Conservation (phyloP, 2,797 vertebrate species). For the Lagocephalus sceleratus region DNA sequence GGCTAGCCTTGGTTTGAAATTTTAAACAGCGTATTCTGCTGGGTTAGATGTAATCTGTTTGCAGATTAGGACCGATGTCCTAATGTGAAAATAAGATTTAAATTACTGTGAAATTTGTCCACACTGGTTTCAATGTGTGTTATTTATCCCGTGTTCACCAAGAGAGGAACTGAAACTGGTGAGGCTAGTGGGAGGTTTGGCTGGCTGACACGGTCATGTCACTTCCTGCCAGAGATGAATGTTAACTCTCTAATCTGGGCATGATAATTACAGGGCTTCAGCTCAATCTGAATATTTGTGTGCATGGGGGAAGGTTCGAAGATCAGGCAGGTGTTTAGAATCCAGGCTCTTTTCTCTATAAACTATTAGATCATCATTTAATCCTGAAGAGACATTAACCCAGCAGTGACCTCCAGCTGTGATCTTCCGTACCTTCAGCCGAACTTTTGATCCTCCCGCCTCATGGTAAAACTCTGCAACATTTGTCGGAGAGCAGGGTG, state of each 20-base stretch:
- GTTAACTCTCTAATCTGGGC: constrained; percentile 31
- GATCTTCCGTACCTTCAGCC: not conserved
- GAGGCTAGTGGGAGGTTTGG: constrained; percentile 46
- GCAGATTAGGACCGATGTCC: constrained; percentile 23
- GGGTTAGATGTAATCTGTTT: constrained; percentile 55
- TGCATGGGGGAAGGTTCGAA: constrained; percentile 5
- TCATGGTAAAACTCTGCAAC: not conserved
- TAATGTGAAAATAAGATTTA: constrained; percentile 12
- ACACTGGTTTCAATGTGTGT: not conserved
- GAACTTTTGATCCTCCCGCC: constrained; percentile 3
- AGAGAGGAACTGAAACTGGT: constrained; percentile 47
- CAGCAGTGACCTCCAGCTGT: constrained; percentile 3
- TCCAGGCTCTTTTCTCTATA: constrained; percentile 16
- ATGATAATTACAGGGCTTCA: constrained; percentile 40
- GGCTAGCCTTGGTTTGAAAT: not conserved
- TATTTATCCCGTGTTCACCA: not conserved
- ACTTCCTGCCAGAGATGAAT: constrained; percentile 37
- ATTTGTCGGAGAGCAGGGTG: constrained; percentile 1
- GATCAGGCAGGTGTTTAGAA: not conserved
- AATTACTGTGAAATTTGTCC: not conserved
- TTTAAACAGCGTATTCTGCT: constrained; percentile 29
- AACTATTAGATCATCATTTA: constrained; percentile 10
- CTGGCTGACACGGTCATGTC: constrained; percentile 26
- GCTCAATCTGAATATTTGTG: constrained; percentile 12
- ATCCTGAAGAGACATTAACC: constrained; percentile 16